Percentiles rank a stretch among this genome's conserved stretches.
phyloP scores from a whole-genome alignment of 2,797 vertebrate genomes.

The Phyllotis vaccarum region DNA sequence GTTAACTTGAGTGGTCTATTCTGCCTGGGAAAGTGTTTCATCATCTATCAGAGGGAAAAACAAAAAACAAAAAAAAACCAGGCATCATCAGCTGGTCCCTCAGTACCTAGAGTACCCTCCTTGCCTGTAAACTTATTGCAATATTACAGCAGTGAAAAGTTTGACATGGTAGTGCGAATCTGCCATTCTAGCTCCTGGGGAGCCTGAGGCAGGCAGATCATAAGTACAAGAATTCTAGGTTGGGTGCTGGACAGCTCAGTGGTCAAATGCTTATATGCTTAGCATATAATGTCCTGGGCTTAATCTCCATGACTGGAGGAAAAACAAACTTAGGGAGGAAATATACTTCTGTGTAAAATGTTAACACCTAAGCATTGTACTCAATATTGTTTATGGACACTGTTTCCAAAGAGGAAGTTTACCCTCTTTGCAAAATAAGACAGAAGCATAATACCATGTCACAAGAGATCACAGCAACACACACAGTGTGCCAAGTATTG shows the following conservation, averaged over 20 bases:
- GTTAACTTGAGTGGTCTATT: background rate
- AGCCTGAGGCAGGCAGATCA: background rate
- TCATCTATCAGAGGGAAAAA: background rate
- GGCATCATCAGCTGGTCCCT: background rate
- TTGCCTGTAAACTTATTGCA: background rate
- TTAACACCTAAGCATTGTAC: background rate
- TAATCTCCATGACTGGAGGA: background rate
- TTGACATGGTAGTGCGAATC: background rate
- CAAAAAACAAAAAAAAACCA: too few relatives aligned
- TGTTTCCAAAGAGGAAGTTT: background rate
- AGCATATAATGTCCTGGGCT: too few relatives aligned
- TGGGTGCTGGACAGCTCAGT: background rate
- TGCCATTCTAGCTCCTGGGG: background rate
- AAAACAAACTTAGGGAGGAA: background rate
- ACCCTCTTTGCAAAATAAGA: background rate
- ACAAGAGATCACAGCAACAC: background rate
- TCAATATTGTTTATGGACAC: background rate
- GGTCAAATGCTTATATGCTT: background rate
- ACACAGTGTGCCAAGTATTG: too few relatives aligned
- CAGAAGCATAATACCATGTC: background rate
- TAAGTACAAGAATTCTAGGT: background rate
- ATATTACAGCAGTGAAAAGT: background rate
- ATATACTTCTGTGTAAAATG: background rate
- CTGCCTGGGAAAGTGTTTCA: background rate
- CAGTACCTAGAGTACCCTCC: fast-evolving